These are phyloP conservation scores for Cotesia glomerata DNA, from an alignment of 1,140 invertebrate species.

Conservation along the genomic window DNA sequence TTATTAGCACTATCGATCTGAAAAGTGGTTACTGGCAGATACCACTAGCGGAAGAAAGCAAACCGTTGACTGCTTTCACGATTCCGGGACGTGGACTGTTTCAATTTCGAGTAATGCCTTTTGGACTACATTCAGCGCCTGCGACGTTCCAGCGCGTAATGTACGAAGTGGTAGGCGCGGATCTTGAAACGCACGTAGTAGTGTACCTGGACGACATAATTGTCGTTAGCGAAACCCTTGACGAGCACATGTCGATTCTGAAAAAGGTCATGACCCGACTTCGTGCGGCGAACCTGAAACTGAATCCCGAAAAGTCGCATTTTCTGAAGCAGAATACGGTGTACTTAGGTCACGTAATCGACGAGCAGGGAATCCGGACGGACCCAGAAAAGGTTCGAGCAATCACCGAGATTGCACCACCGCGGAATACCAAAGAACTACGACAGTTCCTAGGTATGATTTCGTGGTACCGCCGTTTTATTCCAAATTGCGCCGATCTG, in stretches of 20 bases:
- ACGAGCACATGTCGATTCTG: conserved; percentile 32
- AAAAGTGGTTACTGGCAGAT: conserved; percentile 34
- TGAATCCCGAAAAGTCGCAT: conserved; percentile 41
- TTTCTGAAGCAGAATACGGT: conserved; percentile 34
- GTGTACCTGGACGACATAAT: conserved; percentile 42
- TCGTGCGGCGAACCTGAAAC: conserved; percentile 30
- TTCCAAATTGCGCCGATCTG: conserved; percentile 47
- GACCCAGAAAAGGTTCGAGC: conserved; percentile 41
- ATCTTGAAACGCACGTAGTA: conserved; percentile 21
- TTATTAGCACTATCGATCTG: conserved; percentile 49
- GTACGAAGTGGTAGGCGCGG: conserved; percentile 27
- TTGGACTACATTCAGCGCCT: conserved; percentile 45
- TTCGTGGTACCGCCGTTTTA: conserved; percentile 54
- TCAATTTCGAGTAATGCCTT: conserved; percentile 47
- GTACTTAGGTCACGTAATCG: conserved; percentile 43
- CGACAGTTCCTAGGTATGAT: conserved; percentile 43
- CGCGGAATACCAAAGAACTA: conserved; percentile 39
- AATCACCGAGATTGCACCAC: conserved; percentile 25
- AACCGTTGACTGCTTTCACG: conserved; percentile 29
- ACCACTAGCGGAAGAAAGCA: conserved; percentile 21
- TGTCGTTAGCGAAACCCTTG: background rate
- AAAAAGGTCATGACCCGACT: conserved; percentile 35
- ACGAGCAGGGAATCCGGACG: conserved; percentile 36
- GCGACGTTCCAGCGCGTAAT: conserved; percentile 45
- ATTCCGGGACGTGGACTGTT: conserved; percentile 38